phyloP scores from a whole-genome alignment of 1,140 invertebrate genomes.

The Drosophila nigromelanica region DNA sequence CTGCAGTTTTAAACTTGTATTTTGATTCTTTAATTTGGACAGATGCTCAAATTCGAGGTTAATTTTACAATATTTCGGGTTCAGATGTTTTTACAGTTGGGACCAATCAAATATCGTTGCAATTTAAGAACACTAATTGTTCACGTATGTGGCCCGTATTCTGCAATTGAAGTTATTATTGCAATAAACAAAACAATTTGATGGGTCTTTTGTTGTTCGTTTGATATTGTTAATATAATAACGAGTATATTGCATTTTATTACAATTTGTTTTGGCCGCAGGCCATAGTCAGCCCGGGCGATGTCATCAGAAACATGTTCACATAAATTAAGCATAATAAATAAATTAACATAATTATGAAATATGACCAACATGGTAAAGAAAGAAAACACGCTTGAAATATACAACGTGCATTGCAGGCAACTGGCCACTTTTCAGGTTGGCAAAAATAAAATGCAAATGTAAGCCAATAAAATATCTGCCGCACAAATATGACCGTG shows the following conservation, averaged over 20 bases:
- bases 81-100: no score
- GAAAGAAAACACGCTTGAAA: constrained; percentile 21
- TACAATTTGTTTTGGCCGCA: not conserved
- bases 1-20: no score
- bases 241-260: constrained; percentile 52
- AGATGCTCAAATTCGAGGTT: no score
- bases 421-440: constrained; percentile 18
- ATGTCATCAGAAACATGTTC: constrained; percentile 55
- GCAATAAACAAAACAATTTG: constrained; percentile 4
- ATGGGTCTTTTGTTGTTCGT: not conserved
- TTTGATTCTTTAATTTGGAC: no score
- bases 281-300: constrained; percentile 1
- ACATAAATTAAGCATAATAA: constrained; percentile 72
- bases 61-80: no score
- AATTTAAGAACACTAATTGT: not conserved
- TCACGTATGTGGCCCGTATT: not conserved
- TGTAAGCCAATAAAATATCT: constrained; percentile 71
- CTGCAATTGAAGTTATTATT: not conserved
- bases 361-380: constrained; percentile 24
- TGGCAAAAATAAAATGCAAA: constrained; percentile 58
- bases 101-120: not conserved
- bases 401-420: constrained; percentile 32
- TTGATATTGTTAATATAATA: constrained; percentile 17
- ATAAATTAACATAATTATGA: constrained; percentile 78
- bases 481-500: constrained; percentile 24